Conservation (phyloP, 2,888 invertebrate species). For the Drosophila neotestacea region DNA sequence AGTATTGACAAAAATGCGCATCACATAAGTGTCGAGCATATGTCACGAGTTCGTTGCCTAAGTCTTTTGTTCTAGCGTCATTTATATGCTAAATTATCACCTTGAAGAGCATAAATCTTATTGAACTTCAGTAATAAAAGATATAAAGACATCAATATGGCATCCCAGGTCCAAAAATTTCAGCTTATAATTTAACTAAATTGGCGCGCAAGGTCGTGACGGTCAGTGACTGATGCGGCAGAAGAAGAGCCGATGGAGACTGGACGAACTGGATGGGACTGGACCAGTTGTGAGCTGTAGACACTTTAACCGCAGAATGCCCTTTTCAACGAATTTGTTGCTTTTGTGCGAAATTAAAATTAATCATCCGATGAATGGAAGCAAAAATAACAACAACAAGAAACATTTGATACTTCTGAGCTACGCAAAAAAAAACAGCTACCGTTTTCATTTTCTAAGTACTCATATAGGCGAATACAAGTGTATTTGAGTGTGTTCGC, state of each 20-base stretch:
- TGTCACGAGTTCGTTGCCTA: constrained; percentile 63
- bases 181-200: constrained; percentile 63
- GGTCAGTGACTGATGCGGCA: constrained; percentile 67
- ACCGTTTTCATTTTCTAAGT: constrained; percentile 37
- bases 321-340: constrained; percentile 45
- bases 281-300: constrained; percentile 24
- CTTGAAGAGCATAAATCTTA: constrained; percentile 56
- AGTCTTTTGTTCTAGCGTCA: constrained; percentile 76
- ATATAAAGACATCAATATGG: constrained; percentile 2
- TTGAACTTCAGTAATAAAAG: constrained; percentile 51
- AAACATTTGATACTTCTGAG: constrained; percentile 43
- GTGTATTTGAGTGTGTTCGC: constrained; percentile 8
- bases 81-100: constrained; percentile 60
- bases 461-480: constrained; percentile 3
- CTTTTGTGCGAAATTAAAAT: constrained; percentile 38
- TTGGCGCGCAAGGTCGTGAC: constrained; percentile 63
- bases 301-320: constrained; percentile 29
- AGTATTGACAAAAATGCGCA: constrained; percentile 11
- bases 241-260: constrained; percentile 21
- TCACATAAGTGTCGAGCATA: constrained; percentile 8
- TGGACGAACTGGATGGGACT: constrained; percentile 49
- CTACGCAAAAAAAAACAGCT: constrained; percentile 54
- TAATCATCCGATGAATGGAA: constrained; percentile 33
- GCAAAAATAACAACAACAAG: constrained; percentile 20
- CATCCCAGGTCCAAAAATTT: constrained; percentile 25